Percentiles rank a stretch among this genome's conserved stretches.
phyloP scores from a whole-genome alignment of 2,888 invertebrate species.

The Amiota minor region DNA sequence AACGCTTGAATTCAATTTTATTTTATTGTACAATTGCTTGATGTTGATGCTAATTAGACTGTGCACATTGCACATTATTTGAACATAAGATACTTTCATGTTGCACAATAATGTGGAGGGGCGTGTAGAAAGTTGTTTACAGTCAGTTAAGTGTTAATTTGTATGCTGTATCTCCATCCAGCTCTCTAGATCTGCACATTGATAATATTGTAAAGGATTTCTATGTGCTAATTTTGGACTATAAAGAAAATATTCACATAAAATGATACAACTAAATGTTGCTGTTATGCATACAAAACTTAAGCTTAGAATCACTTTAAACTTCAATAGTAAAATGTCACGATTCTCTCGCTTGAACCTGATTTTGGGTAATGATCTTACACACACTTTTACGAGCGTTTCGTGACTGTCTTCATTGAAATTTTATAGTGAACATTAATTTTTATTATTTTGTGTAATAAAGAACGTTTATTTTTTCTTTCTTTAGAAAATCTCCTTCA shows the following conservation, averaged over 20 bases:
- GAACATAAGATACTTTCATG: no score
- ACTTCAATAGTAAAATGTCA: neutral
- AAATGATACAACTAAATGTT: no score
- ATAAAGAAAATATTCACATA: no score
- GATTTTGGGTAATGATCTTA: neutral
- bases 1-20: neutral
- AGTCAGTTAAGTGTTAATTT: neutral
- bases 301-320: neutral
- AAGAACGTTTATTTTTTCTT: neutral
- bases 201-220: no score
- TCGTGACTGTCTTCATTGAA: constrained; percentile 6
- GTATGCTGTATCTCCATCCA: neutral
- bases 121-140: no score
- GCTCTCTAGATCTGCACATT: no score
- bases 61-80: neutral
- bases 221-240: no score
- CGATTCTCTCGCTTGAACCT: constrained; percentile 6
- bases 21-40: neutral
- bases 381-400: constrained; percentile 6
- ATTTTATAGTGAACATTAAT: constrained; percentile 14
- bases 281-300: constrained; percentile 51
- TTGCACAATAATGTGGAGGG: no score
- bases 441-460: constrained; percentile 9
- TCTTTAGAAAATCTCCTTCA: no score
- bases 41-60: constrained; percentile 3